Conservation (phyloP, 2,113 vertebrate genomes). For the Drymodes brunneopygia region DNA sequence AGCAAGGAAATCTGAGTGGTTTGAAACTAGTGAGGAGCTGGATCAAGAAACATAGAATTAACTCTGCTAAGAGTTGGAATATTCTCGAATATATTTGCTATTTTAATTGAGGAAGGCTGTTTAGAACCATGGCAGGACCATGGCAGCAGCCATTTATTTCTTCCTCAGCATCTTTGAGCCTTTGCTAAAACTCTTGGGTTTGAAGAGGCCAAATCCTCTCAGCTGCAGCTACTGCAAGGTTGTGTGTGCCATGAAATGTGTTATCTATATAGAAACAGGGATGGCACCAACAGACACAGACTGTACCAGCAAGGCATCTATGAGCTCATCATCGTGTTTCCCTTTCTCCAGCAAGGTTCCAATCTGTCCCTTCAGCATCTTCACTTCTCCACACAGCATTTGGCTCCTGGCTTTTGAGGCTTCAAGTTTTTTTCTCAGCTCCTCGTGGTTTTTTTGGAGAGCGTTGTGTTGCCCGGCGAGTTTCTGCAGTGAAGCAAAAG, state of each 20-base stretch:
- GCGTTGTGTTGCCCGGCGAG: conserved; percentile 71
- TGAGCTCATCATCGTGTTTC: conserved; percentile 85
- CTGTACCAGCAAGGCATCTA: conserved; percentile 84
- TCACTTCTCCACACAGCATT: conserved; percentile 78
- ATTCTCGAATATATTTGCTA: not conserved
- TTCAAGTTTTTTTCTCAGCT: conserved; percentile 80
- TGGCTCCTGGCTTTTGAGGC: conserved; percentile 81
- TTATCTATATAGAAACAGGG: too few relatives aligned
- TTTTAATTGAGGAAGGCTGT: not conserved
- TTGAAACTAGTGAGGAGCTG: not conserved
- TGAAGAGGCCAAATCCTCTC: not conserved
- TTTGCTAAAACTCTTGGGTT: not conserved
- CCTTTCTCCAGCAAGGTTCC: conserved; percentile 84
- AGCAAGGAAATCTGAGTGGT: not conserved
- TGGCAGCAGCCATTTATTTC: not conserved
- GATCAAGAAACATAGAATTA: not conserved
- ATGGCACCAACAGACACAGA: not conserved
- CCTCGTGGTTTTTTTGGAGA: conserved; percentile 79
- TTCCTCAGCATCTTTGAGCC: not conserved
- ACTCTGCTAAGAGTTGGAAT: not conserved
- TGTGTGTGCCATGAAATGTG: not conserved
- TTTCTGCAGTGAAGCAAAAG: conserved; percentile 66
- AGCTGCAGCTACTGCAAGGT: not conserved
- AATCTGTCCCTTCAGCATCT: conserved; percentile 81
- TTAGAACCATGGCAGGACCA: not conserved